Evolutionary conservation across 2,888 invertebrate species (phyloP), one percentile per base, ranked within the genome.

Genomic region (Diaphora mendica): DNA sequence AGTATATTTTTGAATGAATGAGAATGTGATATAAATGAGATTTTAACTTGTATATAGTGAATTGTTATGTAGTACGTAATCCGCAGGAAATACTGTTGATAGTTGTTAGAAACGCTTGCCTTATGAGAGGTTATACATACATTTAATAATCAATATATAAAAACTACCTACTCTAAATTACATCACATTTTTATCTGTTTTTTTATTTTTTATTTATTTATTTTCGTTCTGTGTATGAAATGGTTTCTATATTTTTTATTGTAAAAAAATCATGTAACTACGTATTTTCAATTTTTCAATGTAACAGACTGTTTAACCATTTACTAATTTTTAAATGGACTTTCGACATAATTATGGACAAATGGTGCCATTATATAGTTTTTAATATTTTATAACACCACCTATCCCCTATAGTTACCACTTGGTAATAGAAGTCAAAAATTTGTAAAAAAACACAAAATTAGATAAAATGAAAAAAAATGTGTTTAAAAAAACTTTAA

Each of bases 1-100:
- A 87, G 73, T 88, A 88, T 91, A 92, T 91, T 91, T 92, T 92
- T 92, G 94, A 92, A 94, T 95, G 95, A 92, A 93, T 93, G 93
- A 44, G 70, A 76, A 93, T 93, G 94, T 94, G 94, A 94, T 94
- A 94, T 81, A 90, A 86, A 87, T 90, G 91, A 93, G 89, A 93
- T 93, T 93, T 90, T 91, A 90, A 83, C 81, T 84, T 93, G 91
- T 94, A 92, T 87, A 93, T 91, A 92, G 81, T 85, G 82, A 87
- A 85, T 90, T 92, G 92, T 92, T 92, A 92, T 91, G 87, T 92
- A 92, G 91, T 92, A 85, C 78, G 91, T 92, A 92, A 91, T 83
- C 82, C 79, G 85, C 78, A 76, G 74, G 55, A 80, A 82, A 82
- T 39, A 39, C 86, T 87, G 88, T 88, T 90, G 81, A 77, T 82